Percentiles rank a stretch among this genome's conserved stretches.
Conservation (phyloP, 2,888 invertebrate genomes). For the Drosophila mulleri region DNA sequence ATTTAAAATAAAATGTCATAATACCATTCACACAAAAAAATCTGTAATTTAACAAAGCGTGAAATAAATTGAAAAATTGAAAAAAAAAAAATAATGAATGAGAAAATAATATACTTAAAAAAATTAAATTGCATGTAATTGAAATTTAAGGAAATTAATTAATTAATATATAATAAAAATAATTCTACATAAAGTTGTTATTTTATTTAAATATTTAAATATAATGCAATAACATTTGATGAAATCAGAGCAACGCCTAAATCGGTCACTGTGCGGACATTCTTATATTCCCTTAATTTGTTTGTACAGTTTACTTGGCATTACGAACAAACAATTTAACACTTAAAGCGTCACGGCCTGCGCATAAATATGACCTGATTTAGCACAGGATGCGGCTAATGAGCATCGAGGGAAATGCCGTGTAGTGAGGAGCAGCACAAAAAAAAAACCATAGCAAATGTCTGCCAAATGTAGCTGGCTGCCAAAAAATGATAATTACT, state of each 20-base stretch:
- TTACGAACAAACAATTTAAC: conserved; percentile 62
- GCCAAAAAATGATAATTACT: conserved; percentile 71
- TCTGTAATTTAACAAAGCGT: too few species aligned
- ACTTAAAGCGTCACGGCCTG: conserved; percentile 53
- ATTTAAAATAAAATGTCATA: too few species aligned
- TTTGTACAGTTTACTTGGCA: conserved; percentile 67
- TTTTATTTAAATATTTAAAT: background rate
- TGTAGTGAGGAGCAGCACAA: conserved; percentile 27
- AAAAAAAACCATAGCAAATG: conserved; percentile 32
- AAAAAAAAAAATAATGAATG: too few species aligned
- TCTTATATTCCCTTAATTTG: conserved; percentile 40
- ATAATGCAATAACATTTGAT: too few species aligned
- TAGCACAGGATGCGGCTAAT: conserved; percentile 51
- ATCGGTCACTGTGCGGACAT: conserved; percentile 10
- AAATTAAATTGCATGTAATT: too few species aligned
- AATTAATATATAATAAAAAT: too few species aligned
- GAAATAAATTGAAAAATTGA: too few species aligned
- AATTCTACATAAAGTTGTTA: too few species aligned
- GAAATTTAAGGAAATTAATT: too few species aligned
- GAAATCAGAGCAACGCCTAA: background rate
- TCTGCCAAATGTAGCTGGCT: conserved; percentile 51
- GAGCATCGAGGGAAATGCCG: conserved; percentile 73
- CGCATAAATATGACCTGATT: conserved; percentile 53
- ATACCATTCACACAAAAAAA: too few species aligned
- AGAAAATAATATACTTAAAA: too few species aligned